phyloP scores from a whole-genome alignment of 2,888 invertebrate genomes.

The Quadroppia sp. region DNA sequence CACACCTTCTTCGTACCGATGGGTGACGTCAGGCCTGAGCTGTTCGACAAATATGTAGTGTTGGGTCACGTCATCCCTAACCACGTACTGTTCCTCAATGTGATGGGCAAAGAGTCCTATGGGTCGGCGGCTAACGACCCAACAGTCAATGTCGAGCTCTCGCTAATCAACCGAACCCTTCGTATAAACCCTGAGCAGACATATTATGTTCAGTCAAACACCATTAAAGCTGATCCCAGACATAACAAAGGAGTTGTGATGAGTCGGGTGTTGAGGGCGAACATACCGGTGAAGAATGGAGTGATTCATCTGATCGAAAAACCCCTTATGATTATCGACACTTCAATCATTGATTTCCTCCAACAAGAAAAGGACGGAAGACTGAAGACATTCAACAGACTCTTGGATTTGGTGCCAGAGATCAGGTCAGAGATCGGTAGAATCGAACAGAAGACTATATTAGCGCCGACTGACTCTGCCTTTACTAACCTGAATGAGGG shows the following conservation, averaged over 20 bases:
- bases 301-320: conserved; percentile 87
- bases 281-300: conserved; percentile 87
- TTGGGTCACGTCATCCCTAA: conserved; percentile 85
- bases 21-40: conserved; percentile 7
- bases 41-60: conserved; percentile 52
- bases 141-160: conserved; percentile 72
- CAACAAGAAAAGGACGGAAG: conserved; percentile 57
- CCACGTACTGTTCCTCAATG: conserved; percentile 72
- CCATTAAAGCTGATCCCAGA: conserved; percentile 47
- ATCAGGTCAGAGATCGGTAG: conserved; percentile 18
- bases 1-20: conserved; percentile 85
- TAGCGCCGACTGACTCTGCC: conserved; percentile 39
- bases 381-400: conserved; percentile 33
- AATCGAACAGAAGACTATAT: conserved; percentile 34
- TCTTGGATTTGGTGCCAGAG: conserved; percentile 50
- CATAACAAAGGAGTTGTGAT: conserved; percentile 78
- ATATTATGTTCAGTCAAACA: conserved; percentile 65
- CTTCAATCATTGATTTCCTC: conserved; percentile 76
- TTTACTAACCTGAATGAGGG: conserved; percentile 37
- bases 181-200: conserved; percentile 44
- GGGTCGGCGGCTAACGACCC: conserved; percentile 72
- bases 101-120: conserved; percentile 57
- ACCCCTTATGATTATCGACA: conserved; percentile 85
- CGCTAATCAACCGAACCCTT: conserved; percentile 48
- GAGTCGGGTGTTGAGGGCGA: conserved; percentile 79